Conservation (phyloP, 1,140 invertebrate species). For the Anthonomus grandis region DNA sequence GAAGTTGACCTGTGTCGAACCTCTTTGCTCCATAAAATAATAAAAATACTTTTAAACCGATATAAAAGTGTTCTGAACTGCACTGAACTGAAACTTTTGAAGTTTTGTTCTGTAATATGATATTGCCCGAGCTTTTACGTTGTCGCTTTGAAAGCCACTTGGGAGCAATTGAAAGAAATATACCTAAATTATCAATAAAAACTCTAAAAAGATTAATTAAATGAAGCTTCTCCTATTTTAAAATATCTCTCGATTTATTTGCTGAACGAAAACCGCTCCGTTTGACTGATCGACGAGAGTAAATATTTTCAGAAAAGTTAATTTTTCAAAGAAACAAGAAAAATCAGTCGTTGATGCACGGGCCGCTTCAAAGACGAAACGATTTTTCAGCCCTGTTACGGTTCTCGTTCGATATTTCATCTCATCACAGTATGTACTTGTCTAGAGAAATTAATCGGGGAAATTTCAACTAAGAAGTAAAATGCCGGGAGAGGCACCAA, state of each 20-base stretch:
- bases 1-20: not conserved
- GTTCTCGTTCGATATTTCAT: constrained; percentile 9
- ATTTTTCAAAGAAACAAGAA: not conserved
- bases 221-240: no score
- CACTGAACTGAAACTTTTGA: not conserved
- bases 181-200: no score
- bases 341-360: constrained; percentile 6
- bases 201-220: no score
- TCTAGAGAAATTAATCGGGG: constrained; percentile 18
- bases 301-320: constrained; percentile 2
- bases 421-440: constrained; percentile 15
- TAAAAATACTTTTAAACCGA: not conserved
- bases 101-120: no score
- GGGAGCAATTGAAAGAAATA: no score
- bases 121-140: no score
- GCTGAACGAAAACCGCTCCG: no score
- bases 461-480: constrained; percentile 17
- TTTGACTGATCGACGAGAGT: no score
- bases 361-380: not conserved
- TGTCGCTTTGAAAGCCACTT: no score
- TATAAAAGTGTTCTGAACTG: no score
- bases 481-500: not conserved
- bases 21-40: not conserved
- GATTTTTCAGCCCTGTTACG: constrained; percentile 4
- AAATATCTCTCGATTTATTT: no score